phyloP scores from a whole-genome alignment of 1,140 invertebrate genomes.

The Meloidogyne hapla region DNA sequence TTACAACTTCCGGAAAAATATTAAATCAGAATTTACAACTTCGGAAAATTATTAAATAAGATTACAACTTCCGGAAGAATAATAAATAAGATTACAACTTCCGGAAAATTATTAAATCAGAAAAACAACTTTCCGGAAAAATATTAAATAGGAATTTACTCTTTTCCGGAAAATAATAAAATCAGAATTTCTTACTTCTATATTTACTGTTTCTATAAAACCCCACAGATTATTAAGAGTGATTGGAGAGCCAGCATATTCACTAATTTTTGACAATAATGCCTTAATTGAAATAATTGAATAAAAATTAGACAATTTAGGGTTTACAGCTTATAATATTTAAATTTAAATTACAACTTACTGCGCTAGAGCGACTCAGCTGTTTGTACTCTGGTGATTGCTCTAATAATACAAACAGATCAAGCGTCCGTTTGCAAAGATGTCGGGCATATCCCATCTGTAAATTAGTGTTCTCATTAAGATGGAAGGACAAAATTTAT shows the following conservation, averaged over 20 bases:
- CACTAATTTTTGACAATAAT: constrained; percentile 23
- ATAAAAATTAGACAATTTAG: neutral
- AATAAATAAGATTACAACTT: no score
- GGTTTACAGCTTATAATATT: no score
- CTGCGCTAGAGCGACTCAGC: constrained; percentile 24
- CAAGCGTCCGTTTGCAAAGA: constrained; percentile 18
- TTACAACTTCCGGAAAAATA: no score
- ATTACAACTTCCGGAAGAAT: no score
- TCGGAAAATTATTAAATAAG: no score
- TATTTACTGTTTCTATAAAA: constrained; percentile 23
- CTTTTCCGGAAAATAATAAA: no score
- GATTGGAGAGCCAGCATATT: constrained; percentile 22
- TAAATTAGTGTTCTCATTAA: neutral
- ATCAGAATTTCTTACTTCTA: constrained; percentile 18
- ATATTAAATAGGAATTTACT: neutral
- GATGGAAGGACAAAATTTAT: no score
- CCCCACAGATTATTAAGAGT: constrained; percentile 27
- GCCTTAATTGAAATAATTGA: neutral
- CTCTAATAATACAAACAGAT: constrained; percentile 18
- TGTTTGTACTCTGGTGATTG: constrained; percentile 18
- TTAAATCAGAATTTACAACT: no score
- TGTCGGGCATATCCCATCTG: constrained; percentile 23
- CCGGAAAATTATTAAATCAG: neutral
- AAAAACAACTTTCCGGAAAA: neutral
- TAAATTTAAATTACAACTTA: constrained; percentile 5